A percentile compares a stretch with the other conserved stretches of the same genome.
Conservation (phyloP, 2,888 invertebrate genomes). For the Schizaphis graminum region DNA sequence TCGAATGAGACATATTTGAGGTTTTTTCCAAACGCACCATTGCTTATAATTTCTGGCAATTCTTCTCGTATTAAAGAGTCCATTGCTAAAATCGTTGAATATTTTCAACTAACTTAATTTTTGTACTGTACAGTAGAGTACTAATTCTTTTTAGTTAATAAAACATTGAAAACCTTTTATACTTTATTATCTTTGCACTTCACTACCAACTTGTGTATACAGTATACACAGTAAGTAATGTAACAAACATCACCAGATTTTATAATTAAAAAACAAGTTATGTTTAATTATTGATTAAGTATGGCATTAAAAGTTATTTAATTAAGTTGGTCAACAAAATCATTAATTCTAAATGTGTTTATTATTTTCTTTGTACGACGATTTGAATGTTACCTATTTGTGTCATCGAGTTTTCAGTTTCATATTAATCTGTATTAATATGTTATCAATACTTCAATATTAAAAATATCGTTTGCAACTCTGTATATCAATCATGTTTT, state of each 20-base stretch:
- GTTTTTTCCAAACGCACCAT: slow-evolving; percentile 27
- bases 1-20: background rate
- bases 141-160: background rate
- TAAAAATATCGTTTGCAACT: no score
- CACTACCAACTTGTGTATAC: background rate
- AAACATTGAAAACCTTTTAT: background rate
- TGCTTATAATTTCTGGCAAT: background rate
- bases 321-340: no score
- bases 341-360: no score
- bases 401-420: no score
- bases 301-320: background rate
- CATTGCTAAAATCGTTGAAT: background rate
- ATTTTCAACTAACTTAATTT: background rate
- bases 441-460: no score
- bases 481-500: no score
- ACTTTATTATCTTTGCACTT: background rate
- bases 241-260: background rate
- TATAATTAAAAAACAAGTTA: no score
- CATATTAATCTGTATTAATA: no score
- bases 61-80: background rate
- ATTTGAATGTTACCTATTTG: no score
- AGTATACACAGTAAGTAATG: background rate
- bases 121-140: background rate
- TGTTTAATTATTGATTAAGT: background rate
- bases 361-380: no score